phyloP scores from a whole-genome alignment of 2,113 vertebrate genomes.

The Plestiodon gilberti region DNA sequence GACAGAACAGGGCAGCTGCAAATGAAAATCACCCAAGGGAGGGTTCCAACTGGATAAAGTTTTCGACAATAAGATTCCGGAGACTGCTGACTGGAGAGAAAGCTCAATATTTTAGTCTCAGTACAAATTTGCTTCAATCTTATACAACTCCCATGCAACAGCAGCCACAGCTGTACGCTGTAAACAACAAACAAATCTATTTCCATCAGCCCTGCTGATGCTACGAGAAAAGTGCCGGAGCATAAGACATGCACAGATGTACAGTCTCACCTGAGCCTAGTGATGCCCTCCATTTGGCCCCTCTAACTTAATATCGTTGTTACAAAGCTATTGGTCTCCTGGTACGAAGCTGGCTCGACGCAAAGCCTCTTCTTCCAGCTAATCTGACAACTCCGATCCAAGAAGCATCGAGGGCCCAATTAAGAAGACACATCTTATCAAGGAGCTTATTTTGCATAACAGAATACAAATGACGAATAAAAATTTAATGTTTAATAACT shows the following conservation, averaged over 20 bases:
- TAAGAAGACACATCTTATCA: constrained; percentile 94
- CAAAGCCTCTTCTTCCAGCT: constrained; percentile 84
- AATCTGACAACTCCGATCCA: constrained; percentile 90
- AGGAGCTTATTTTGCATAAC: constrained; percentile 95
- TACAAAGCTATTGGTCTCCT: constrained; percentile 88
- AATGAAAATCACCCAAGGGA: constrained; percentile 83
- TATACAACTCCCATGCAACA: constrained; percentile 89
- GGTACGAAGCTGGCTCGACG: constrained; percentile 82
- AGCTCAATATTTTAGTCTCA: constrained; percentile 87
- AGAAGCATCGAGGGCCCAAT: constrained; percentile 95
- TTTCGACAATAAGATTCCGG: constrained; percentile 86
- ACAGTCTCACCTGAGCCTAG: constrained; percentile 91
- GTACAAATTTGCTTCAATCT: constrained; percentile 87
- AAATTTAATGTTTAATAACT: constrained; percentile 96
- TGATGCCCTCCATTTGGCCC: constrained; percentile 86
- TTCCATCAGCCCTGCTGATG: constrained; percentile 88
- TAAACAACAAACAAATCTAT: constrained; percentile 91
- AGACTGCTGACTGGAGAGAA: constrained; percentile 87
- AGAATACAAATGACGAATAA: constrained; percentile 93
- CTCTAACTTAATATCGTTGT: constrained; percentile 87
- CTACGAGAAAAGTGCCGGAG: constrained; percentile 84
- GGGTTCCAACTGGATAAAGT: constrained; percentile 87
- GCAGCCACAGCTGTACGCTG: constrained; percentile 90
- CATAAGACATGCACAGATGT: constrained; percentile 90
- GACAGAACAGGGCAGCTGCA: constrained; percentile 82